Evolutionary conservation across 2,797 vertebrate species (phyloP), one percentile per base, ranked within the genome.

Genomic region (Tapirus indicus): DNA sequence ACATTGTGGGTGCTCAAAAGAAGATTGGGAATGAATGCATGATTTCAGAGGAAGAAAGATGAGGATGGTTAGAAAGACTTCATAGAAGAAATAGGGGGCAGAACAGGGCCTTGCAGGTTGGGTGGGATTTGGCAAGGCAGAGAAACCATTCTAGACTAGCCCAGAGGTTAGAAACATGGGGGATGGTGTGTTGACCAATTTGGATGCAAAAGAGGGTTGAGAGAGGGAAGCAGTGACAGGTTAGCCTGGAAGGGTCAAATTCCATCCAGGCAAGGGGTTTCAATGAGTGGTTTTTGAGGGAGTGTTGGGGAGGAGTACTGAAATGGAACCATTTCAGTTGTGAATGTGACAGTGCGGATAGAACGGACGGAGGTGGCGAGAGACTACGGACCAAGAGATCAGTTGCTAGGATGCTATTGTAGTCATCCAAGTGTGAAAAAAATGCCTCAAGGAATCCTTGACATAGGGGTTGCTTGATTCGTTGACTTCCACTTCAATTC

Each of bases 381-480:
- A 83, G 32, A 29, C 69, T 83, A 27, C 3, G 35, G 41, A 72
- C 25, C 35, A 38, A 86, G 56, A 80, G 64, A 71, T 47, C 16
- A 49, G 27, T 83, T 5, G 18, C 80, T 78, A 54, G 79, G 47
- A 82, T 91, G 62, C 84, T 88, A 16, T 6, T 56, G 52, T 21
- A 56, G 64, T 41, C 4, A 1, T 35, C 47, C 66, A 88, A 49
- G 54, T 92, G 58, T 77, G 84, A 93, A 95, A 56, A 74, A 93
- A 95, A 94, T 90, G 80, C 56, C 58, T 88, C 75, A 68, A 1
- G 75, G 90, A 97, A 88, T 97, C 92, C 84, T 96, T 75, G 85
- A 69, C 72, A 2, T 2, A 58, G 49, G 82, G 38, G 38, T 38
- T 72, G n/a, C 78, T 91, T 86, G 88, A 85, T 94, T 95, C 2